phyloP scores from a whole-genome alignment of 2,113 vertebrate genomes.

The Alouatta palliata region DNA sequence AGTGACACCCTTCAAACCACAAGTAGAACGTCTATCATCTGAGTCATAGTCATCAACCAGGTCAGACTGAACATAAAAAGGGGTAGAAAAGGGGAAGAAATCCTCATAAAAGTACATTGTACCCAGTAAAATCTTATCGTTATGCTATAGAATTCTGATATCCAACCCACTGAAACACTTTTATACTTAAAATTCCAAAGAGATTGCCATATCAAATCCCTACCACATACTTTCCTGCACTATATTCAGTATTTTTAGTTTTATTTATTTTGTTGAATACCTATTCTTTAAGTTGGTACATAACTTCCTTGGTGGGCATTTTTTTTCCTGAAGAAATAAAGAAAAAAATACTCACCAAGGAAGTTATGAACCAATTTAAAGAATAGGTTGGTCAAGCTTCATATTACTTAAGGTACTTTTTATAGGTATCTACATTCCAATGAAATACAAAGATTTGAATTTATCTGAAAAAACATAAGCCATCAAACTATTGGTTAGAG shows the following conservation, averaged over 20 bases:
- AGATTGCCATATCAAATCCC: not conserved
- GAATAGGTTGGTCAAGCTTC: not conserved
- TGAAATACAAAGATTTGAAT: not conserved
- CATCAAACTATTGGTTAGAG: not conserved
- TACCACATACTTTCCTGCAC: not conserved
- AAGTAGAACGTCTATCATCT: constrained; percentile 71
- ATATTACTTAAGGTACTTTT: not conserved
- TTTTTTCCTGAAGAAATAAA: not conserved
- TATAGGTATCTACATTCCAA: not conserved
- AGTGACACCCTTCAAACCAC: constrained; percentile 77
- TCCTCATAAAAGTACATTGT: constrained; percentile 59
- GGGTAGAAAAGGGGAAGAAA: constrained; percentile 33
- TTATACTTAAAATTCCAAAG: constrained; percentile 43
- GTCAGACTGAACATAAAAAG: not conserved
- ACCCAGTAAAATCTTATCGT: constrained; percentile 15
- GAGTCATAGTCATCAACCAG: constrained; percentile 77
- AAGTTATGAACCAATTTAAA: not conserved
- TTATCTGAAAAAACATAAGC: not conserved
- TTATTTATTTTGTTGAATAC: not conserved
- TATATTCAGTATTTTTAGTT: not conserved
- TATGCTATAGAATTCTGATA: constrained; percentile 35
- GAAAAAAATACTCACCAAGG: not conserved
- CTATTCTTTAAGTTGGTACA: not conserved
- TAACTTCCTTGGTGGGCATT: not conserved
- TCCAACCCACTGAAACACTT: not conserved